Percentiles rank a stretch among this genome's conserved stretches.
These are phyloP conservation scores for Acanthiza pusilla DNA, from an alignment of 2,797 vertebrate species.

Conservation along the genomic window DNA sequence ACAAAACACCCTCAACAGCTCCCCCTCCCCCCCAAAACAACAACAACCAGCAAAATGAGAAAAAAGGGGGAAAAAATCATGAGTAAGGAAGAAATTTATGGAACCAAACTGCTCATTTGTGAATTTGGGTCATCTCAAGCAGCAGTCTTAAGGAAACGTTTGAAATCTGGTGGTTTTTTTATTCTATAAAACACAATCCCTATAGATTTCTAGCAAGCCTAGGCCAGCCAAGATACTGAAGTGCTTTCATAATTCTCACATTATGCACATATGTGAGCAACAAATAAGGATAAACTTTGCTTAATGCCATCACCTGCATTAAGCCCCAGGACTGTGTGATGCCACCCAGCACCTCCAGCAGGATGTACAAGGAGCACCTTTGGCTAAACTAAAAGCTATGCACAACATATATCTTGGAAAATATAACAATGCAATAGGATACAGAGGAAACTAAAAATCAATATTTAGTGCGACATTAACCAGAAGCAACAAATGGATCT, in stretches of 20 bases:
- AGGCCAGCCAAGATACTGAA: background rate
- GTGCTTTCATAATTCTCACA: background rate
- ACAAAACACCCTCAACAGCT: background rate
- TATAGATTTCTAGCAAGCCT: background rate
- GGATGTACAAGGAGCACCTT: background rate
- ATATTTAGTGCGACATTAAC: background rate
- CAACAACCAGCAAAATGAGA: background rate
- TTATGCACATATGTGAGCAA: background rate
- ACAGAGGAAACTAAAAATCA: background rate
- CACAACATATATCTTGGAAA: fast-evolving
- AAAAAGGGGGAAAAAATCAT: background rate
- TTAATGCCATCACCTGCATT: background rate
- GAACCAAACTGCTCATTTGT: background rate
- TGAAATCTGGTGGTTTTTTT: background rate
- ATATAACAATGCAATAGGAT: background rate
- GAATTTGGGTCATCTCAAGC: background rate
- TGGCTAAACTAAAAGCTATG: background rate
- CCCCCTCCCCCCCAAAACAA: background rate
- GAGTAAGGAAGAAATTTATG: background rate
- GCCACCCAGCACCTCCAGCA: background rate
- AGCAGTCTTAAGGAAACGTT: background rate
- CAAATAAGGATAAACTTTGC: background rate
- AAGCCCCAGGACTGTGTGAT: background rate
- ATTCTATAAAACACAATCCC: background rate
- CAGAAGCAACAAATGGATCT: background rate